Base-by-base conservation (phyloP, 2,113 vertebrate genomes). In the Labeo catla region DNA sequence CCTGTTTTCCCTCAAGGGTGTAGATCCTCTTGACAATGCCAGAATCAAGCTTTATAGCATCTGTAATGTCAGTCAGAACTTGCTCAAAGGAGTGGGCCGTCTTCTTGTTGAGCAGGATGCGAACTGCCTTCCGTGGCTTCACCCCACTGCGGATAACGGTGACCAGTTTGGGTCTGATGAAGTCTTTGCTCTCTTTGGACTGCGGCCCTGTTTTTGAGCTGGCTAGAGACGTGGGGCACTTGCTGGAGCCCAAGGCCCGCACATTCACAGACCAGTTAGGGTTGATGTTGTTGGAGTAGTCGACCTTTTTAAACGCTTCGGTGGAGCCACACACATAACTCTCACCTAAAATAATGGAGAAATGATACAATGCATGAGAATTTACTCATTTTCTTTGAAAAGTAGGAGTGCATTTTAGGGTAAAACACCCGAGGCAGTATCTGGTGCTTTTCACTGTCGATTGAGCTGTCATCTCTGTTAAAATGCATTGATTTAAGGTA, bases 181-280 rank as follows among this genome's bases (percentile, higher is more conserved):
- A 99, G 95, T 99, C 97, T 89, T 98, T 99, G 91, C 86, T 95
- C 88, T 99, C 98, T 39, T 96, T 96, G 87, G 91, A 87, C 74
- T 89, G 89, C 9, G 95, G 89, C 54, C 93, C 92, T 65, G 95
- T 93, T 91, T 96, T 98, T 91, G 95, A 90, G 63, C 96, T 95
- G 86, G 95, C 96, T 92, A 99, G 94, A 1, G 97, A 97, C 0
- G 95, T 94, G 83, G 97, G 96, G 0, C 96, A 94, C 4, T 97
- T 95, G 49, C 95, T 92, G 72, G 93, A 85, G 0, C 93, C 92
- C 13, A 95, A 94, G 87, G 96, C 96, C 93, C 98, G 99, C 70
- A 99, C 97, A 0, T 98, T 99, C 90, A 99, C 97, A 0, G 97
- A 99, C 98, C 98, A 99, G 93, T 99, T 99, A 84, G 98, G 98